phyloP scores from a whole-genome alignment of 2,888 invertebrate genomes.

The Deilephila elpenor region DNA sequence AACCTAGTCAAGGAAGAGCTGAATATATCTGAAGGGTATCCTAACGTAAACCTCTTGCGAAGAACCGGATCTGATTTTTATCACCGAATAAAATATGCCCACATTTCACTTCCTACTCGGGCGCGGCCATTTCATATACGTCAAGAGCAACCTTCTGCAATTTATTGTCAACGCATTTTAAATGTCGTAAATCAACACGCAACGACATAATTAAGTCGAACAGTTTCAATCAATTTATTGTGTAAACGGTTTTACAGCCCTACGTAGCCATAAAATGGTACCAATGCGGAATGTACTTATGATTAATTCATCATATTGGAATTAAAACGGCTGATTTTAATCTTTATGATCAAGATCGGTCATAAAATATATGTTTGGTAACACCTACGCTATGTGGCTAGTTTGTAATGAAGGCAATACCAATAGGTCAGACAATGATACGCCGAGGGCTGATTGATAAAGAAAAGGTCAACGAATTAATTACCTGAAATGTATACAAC shows the following conservation, averaged over 20 bases:
- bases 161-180: conserved; percentile 7
- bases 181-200: background rate
- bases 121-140: background rate
- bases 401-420: background rate
- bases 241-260: background rate
- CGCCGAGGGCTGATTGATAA: too few species aligned
- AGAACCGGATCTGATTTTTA: background rate
- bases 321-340: background rate
- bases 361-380: background rate
- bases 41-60: background rate
- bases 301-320: background rate
- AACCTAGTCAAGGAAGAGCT: background rate
- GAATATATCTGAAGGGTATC: background rate
- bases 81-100: conserved; percentile 2
- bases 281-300: background rate
- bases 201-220: conserved; percentile 8
- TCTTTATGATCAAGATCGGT: background rate
- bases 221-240: background rate
- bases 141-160: background rate
- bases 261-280: background rate
- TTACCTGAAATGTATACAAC: too few species aligned
- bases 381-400: background rate
- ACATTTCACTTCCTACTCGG: conserved; percentile 9
- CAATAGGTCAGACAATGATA: too few species aligned
- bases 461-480: too few species aligned